Evolutionary conservation across 2,888 invertebrate species (phyloP).

Genomic region (Caenorhabditis parvicauda): DNA sequence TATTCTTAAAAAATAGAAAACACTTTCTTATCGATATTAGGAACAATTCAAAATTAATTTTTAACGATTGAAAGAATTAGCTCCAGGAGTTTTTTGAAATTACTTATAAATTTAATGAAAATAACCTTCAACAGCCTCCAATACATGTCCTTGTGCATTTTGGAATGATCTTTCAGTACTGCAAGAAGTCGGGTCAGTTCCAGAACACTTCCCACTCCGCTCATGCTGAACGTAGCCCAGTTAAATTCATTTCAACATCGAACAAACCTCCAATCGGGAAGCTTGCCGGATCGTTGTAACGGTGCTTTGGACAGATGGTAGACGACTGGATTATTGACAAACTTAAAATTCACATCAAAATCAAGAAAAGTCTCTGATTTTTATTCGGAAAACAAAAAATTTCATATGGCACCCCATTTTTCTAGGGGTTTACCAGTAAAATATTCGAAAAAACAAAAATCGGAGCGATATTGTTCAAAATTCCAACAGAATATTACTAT

Average conservation of each 20-base stretch:
- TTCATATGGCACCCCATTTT: too few species aligned
- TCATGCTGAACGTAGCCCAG: constrained; percentile 19
- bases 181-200: constrained; percentile 49
- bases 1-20: too few species aligned
- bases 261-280: constrained; percentile 48
- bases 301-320: constrained; percentile 33
- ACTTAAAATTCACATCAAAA: constrained; percentile 6
- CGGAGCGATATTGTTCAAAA: too few species aligned
- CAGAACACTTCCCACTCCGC: constrained; percentile 52
- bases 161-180: constrained; percentile 54
- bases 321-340: constrained; percentile 39
- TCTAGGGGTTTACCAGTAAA: too few species aligned
- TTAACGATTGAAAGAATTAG: too few species aligned
- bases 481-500: too few species aligned
- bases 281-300: constrained; percentile 18
- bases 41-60: too few species aligned
- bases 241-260: not conserved
- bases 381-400: too few species aligned
- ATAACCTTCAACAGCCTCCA: constrained; percentile 62
- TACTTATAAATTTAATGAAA: not conserved
- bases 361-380: too few species aligned
- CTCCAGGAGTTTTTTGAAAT: not conserved
- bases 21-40: too few species aligned
- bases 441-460: too few species aligned
- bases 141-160: constrained; percentile 60